Conservation (phyloP, 2,888 invertebrate genomes). For the Malthinus flaveolus region DNA sequence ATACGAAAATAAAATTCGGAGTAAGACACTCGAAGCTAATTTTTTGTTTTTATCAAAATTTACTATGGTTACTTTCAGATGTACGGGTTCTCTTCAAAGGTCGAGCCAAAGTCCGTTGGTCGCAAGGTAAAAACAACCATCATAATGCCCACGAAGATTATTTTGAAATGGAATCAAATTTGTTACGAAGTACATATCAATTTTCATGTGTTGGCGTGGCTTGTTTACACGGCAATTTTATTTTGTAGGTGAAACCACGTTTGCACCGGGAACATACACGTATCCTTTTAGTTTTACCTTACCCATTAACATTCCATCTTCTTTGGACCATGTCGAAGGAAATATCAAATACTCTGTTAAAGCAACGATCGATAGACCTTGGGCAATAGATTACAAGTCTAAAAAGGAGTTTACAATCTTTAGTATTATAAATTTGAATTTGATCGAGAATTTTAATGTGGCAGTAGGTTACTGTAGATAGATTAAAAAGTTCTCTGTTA, state of each 20-base stretch:
- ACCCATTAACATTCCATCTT: slow-evolving; percentile 3
- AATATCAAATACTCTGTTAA: slow-evolving; percentile 6
- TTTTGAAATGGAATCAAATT: slow-evolving; percentile 9
- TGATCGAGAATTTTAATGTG: too few relatives aligned
- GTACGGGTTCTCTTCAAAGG: slow-evolving; percentile 6
- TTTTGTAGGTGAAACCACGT: slow-evolving; percentile 17
- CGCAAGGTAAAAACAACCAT: background rate
- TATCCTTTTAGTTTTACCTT: slow-evolving; percentile 14
- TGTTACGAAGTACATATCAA: slow-evolving; percentile 2
- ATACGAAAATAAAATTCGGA: slow-evolving; percentile 2
- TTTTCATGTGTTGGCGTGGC: background rate
- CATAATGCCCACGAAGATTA: background rate
- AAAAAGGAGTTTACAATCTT: slow-evolving; percentile 7
- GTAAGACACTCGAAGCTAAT: background rate
- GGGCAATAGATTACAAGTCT: slow-evolving; percentile 10
- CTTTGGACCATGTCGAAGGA: background rate
- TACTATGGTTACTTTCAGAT: background rate
- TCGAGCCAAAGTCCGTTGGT: slow-evolving; percentile 10
- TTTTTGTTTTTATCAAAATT: too few relatives aligned
- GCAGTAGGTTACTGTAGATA: too few relatives aligned
- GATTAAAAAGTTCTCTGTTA: background rate
- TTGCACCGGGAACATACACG: slow-evolving; percentile 10
- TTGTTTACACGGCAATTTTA: background rate
- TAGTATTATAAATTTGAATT: background rate
- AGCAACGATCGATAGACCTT: slow-evolving; percentile 11